These are phyloP conservation scores for Centropyge bicolor DNA, from an alignment of 2,797 vertebrate genomes.

Conservation along the genomic window DNA sequence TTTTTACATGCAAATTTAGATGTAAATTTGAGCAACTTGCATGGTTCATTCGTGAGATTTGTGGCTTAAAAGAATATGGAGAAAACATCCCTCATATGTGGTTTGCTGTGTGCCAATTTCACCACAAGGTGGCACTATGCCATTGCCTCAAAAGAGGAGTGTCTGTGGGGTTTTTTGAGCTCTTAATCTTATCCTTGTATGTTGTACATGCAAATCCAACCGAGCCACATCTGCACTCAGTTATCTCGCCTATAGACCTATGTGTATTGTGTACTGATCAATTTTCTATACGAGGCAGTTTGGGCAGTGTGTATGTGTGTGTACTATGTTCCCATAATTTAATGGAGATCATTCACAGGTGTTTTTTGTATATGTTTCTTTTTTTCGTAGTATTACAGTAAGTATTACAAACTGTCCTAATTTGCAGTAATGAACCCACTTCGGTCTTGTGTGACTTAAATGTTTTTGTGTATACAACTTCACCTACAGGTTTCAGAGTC, in stretches of 20 bases:
- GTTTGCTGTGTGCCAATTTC: background rate
- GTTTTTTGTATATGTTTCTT: background rate
- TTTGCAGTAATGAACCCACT: constrained; percentile 5
- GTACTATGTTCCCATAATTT: background rate
- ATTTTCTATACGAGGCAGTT: background rate
- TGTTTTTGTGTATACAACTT: constrained; percentile 62
- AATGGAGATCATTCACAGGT: background rate
- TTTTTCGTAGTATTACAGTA: too few relatives aligned
- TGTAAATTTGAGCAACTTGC: background rate
- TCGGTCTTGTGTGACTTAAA: constrained; percentile 21
- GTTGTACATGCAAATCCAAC: background rate
- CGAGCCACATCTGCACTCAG: background rate
- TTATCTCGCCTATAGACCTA: background rate
- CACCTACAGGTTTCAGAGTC: constrained; percentile 73
- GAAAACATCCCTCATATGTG: background rate
- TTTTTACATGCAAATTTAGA: background rate
- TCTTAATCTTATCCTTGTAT: background rate
- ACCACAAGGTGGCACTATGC: constrained; percentile 76
- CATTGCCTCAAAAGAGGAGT: background rate
- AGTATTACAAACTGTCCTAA: background rate
- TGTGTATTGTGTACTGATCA: background rate
- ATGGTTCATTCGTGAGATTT: background rate
- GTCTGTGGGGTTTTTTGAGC: background rate
- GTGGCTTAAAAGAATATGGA: background rate
- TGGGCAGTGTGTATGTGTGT: background rate